These are phyloP conservation scores for Tetranychus cinnabarinus DNA, from an alignment of 1,140 invertebrate genomes.

Conservation along the genomic window DNA sequence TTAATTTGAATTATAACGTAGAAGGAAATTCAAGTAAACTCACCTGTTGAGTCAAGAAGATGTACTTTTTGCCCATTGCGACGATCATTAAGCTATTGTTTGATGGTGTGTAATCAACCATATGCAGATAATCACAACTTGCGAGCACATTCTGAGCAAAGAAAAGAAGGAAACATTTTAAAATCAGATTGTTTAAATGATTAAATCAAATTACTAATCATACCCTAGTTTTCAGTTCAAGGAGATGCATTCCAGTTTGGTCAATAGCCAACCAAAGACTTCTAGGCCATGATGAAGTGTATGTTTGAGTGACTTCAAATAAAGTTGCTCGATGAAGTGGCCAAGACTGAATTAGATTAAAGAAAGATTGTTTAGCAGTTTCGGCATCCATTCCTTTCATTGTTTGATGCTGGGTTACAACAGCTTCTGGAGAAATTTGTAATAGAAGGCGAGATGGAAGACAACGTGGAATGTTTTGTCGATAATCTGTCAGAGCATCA, in stretches of 20 bases:
- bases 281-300: slow-evolving; percentile 76
- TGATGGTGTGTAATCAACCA: slow-evolving; percentile 64
- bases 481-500: slow-evolving; percentile 19
- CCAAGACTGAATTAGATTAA: slow-evolving; percentile 83
- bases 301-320: slow-evolving; percentile 89
- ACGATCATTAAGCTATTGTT: slow-evolving; percentile 63
- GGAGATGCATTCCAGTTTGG: slow-evolving; percentile 68
- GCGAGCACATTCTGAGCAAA: slow-evolving; percentile 40
- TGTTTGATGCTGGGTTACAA: slow-evolving; percentile 62
- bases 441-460: slow-evolving; percentile 52
- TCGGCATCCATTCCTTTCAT: slow-evolving; percentile 55
- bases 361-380: slow-evolving; percentile 68
- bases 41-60: slow-evolving; percentile 61
- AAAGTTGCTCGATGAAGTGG: slow-evolving; percentile 72
- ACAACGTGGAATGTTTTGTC: slow-evolving; percentile 47
- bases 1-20: neutral
- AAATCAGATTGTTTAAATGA: neutral
- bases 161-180: neutral
- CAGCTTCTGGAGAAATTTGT: slow-evolving; percentile 44
- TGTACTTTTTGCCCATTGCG: slow-evolving; percentile 43
- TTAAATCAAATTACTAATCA: slow-evolving; percentile 11
- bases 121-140: slow-evolving; percentile 62
- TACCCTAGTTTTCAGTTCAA: slow-evolving; percentile 56
- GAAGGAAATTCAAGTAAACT: slow-evolving; percentile 1
- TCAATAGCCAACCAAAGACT: slow-evolving; percentile 68